phyloP scores from a whole-genome alignment of 92 coral and sea anemone genomes.

The Scolanthus callimorphus region DNA sequence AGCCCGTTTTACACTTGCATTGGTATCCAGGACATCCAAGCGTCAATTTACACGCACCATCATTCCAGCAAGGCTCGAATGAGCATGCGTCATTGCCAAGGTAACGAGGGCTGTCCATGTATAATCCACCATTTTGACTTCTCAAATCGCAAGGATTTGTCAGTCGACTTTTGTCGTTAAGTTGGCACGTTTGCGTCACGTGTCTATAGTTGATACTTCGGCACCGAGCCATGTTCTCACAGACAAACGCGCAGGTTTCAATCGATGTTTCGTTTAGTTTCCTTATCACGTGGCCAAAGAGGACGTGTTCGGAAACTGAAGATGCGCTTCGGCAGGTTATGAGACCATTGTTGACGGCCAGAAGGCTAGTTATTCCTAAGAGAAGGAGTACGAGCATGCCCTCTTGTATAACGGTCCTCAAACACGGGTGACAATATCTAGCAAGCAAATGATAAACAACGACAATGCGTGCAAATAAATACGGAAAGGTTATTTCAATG shows the following conservation, averaged over 20 bases:
- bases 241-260: slow-evolving; percentile 13
- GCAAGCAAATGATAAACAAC: no score
- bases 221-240: slow-evolving; percentile 7
- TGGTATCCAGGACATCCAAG: slow-evolving; percentile 25
- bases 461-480: no score
- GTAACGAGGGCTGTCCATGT: slow-evolving; percentile 40
- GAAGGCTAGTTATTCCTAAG: no score
- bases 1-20: slow-evolving; percentile 37
- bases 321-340: slow-evolving; percentile 2
- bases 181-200: slow-evolving; percentile 10
- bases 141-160: slow-evolving; percentile 19
- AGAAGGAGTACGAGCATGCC: no score
- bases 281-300: slow-evolving; percentile 15
- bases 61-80: slow-evolving; percentile 38
- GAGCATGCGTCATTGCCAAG: slow-evolving; percentile 42
- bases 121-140: slow-evolving; percentile 9
- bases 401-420: no score
- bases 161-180: slow-evolving; percentile 4
- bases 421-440: no score
- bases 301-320: background rate
- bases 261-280: slow-evolving; percentile 6
- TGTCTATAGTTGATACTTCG: slow-evolving; percentile 20
- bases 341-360: no score
- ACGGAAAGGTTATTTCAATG: no score
- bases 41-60: slow-evolving; percentile 27